Evolutionary conservation across 92 coral and sea anemone genomes (phyloP), one percentile per base, ranked within the genome.

Genomic region (Zoanthus sociatus): DNA sequence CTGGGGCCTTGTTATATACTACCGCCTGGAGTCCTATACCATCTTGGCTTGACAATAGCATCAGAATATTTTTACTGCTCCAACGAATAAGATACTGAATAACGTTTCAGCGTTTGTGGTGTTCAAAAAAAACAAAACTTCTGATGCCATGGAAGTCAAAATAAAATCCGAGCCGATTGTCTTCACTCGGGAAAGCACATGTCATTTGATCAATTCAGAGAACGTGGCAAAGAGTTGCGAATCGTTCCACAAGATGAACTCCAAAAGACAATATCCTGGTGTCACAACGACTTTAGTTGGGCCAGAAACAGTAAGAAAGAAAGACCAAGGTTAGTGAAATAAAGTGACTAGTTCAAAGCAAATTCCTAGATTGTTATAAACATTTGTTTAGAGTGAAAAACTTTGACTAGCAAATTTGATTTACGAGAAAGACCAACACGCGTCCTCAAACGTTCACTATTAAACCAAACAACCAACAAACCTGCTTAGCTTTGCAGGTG

Each of bases 1-100:
- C 91, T 83, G 71, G 71, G 77, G 87, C 79, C 86, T 91, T 78
- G 89, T 67, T 51, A 60, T 47, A 37, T 37, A 37, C 26, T 37
- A 12, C 73, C 66, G 85, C 85, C 85, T 81, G 66, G 75, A 81
- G 85, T 46, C 85, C 71, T 46, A 14, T 9, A 69, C 75, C 85
- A 75, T 75, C 46, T 71, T 81, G 85, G 76, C 60, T 64, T 64
- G 63, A 81, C 75, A 47, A 66, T 81, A 73, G 64, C 63, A 47
- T 21, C 26, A 33, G 76, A 66, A 81, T 81, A 81, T 81, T 81
- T 81, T 81, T 63, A 66, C 85, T 81, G 85, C 85, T 67, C 45
- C 74, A 50, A 32, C 85, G 61, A 66, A 60, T 68, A 42, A 20
- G 9, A 21, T 13, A 45, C 55, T 64, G 75, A 20, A 21, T 81